Evolutionary conservation across 2,113 vertebrate species (phyloP), one percentile per base, ranked within the genome.

Genomic region (Halichoeres trimaculatus): DNA sequence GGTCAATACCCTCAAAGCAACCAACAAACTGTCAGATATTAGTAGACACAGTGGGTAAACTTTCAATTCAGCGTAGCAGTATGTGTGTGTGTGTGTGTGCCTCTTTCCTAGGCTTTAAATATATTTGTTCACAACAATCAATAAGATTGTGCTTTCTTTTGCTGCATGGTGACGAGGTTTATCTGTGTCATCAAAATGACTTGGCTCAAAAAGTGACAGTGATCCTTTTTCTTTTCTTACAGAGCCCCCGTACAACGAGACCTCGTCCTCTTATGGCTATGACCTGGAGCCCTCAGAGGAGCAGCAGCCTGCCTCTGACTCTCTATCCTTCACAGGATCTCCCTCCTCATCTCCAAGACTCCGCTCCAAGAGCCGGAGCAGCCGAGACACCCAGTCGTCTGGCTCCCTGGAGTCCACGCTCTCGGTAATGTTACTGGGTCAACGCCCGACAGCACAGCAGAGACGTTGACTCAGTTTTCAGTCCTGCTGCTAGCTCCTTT

Each of bases 331-430:
- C 82, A 92, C 94, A 0, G 95, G 96, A 74, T 98, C 97, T 0
- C 96, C 96, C 0, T 93, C 95, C 8, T 96, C 95, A 23, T 97
- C 97, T 0, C 97, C 96, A 0, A 94, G 94, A 8, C 95, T 97
- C 34, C 88, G 94, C 63, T 95, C 94, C 78, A 96, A 97, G 87
- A 95, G 94, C 86, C 93, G 95, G 43, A 93, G 91, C 85, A 93
- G 94, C 89, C 89, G 94, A 3, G 95, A 97, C 38, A 92, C 93
- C 0, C 90, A 94, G 58, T 95, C 94, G 56, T 95, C 94, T 0
- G 95, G 95, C 22, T 94, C 95, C 5, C 89, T 95, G 89, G 96
- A 98, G 69, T 93, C 96, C 64, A 91, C 93, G 2, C 95, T 95
- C 90, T 95, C 88, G 10, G 97, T 98, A 91, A 90, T 24, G 74